These are phyloP conservation scores for Sminthurides aquaticus DNA, from an alignment of 2,888 invertebrate genomes.

Conservation along the genomic window DNA sequence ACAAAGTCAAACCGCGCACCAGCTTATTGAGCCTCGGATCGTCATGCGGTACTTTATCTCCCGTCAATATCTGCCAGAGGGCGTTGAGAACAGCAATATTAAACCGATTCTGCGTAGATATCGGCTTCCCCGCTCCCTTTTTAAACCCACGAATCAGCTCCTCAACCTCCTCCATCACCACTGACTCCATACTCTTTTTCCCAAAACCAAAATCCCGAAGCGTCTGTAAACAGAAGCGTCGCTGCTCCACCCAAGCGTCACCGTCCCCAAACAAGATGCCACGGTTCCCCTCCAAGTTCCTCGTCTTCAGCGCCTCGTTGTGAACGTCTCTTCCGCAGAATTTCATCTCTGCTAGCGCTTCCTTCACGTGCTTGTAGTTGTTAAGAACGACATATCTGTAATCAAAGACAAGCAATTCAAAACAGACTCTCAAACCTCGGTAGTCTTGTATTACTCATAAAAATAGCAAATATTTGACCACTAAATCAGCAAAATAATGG, in stretches of 20 bases:
- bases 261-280: constrained; percentile 36
- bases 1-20: background rate
- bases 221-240: constrained; percentile 31
- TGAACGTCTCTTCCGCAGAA: constrained; percentile 23
- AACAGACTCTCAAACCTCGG: background rate
- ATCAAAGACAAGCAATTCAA: background rate
- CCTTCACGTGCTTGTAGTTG: constrained; percentile 26
- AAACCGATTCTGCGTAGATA: constrained; percentile 34
- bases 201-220: constrained; percentile 38
- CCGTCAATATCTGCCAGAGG: constrained; percentile 33
- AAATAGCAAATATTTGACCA: constrained; percentile 14
- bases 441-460: background rate
- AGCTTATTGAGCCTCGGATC: constrained; percentile 29
- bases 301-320: background rate
- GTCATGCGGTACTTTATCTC: constrained; percentile 31
- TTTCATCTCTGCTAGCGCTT: constrained; percentile 26
- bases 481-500: too few species aligned
- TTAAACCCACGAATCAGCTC: constrained; percentile 29
- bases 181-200: constrained; percentile 36
- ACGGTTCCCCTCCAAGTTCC: constrained; percentile 7
- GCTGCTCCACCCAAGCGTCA: constrained; percentile 32
- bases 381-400: constrained; percentile 26
- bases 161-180: constrained; percentile 33
- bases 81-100: constrained; percentile 39
- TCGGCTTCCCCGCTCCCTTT: constrained; percentile 29